Percentiles rank a stretch among this genome's conserved stretches.
Evolutionary conservation across 2,888 invertebrate genomes (phyloP).

Genomic region (Notodonta dromedarius): DNA sequence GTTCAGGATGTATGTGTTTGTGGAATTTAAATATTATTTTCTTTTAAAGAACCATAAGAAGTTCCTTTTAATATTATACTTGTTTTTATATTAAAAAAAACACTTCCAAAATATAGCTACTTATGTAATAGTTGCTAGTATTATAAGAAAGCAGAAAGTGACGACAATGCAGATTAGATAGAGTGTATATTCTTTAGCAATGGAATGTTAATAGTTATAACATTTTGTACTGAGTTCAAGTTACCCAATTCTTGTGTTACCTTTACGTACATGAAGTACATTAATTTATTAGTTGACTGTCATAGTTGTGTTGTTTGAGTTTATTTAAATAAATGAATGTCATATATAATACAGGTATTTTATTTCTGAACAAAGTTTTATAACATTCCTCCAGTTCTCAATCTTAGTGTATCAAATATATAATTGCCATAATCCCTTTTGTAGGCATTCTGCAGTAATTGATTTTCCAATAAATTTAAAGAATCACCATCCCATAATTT

Average conservation of each 20-base stretch:
- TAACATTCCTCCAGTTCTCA: slow-evolving; percentile 53
- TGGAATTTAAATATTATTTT: neutral
- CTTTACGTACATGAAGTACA: slow-evolving; percentile 36
- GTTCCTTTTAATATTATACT: neutral
- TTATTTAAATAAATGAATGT: slow-evolving; percentile 54
- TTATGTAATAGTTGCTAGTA: slow-evolving; percentile 1
- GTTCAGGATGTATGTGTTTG: too few species aligned
- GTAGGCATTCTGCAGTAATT: slow-evolving; percentile 62
- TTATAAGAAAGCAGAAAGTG: slow-evolving; percentile 7
- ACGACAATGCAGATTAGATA: slow-evolving; percentile 3
- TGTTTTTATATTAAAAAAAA: neutral
- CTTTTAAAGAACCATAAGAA: neutral
- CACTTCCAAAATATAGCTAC: neutral
- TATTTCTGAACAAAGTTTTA: slow-evolving; percentile 16
- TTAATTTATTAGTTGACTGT: slow-evolving; percentile 38
- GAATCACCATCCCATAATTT: slow-evolving; percentile 70
- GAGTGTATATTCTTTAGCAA: neutral
- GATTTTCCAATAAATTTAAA: slow-evolving; percentile 69
- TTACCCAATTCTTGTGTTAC: slow-evolving; percentile 56
- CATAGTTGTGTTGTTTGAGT: slow-evolving; percentile 49
- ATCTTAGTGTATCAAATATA: slow-evolving; percentile 70
- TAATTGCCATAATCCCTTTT: slow-evolving; percentile 64
- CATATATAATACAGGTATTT: slow-evolving; percentile 31
- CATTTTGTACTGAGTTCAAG: slow-evolving; percentile 42
- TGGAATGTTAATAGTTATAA: slow-evolving; percentile 1